Evolutionary conservation across 2,113 vertebrate species (phyloP).

Genomic region (Phodopus roborovskii): DNA sequence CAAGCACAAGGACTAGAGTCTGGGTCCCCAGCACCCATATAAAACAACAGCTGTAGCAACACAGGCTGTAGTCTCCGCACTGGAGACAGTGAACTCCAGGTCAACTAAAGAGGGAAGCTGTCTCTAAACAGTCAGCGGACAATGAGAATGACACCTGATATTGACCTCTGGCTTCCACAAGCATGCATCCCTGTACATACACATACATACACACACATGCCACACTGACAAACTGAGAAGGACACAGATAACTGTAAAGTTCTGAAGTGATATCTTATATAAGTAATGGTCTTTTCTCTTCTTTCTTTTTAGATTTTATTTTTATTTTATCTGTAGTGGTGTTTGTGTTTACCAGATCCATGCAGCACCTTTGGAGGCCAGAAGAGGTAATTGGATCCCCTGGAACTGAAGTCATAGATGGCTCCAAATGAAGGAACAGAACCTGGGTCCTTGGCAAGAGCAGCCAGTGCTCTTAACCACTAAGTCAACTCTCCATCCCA

Average conservation of each 20-base stretch:
- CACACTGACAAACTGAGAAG: neutral
- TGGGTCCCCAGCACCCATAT: neutral
- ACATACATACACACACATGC: neutral
- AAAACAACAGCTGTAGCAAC: neutral
- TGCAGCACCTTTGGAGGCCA: neutral
- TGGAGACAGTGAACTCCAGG: neutral
- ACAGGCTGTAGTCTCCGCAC: neutral
- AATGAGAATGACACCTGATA: neutral
- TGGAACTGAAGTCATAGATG: neutral
- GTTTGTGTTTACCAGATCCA: neutral
- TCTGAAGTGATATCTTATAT: neutral
- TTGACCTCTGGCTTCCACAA: neutral
- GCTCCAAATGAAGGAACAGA: neutral
- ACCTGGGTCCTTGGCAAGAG: too few species aligned
- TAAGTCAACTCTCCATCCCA: neutral
- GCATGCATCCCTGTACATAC: neutral
- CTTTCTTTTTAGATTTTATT: neutral
- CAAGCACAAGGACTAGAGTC: neutral
- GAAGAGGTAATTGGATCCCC: neutral
- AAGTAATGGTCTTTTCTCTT: slow-evolving; percentile 11
- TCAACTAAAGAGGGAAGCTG: neutral
- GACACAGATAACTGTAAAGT: neutral
- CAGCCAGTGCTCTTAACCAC: neutral
- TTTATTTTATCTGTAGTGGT: neutral
- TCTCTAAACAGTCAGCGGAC: neutral